These are phyloP conservation scores for Sinocyclocheilus anshuiensis DNA, from an alignment of 2,113 vertebrate genomes.

Conservation along the genomic window DNA sequence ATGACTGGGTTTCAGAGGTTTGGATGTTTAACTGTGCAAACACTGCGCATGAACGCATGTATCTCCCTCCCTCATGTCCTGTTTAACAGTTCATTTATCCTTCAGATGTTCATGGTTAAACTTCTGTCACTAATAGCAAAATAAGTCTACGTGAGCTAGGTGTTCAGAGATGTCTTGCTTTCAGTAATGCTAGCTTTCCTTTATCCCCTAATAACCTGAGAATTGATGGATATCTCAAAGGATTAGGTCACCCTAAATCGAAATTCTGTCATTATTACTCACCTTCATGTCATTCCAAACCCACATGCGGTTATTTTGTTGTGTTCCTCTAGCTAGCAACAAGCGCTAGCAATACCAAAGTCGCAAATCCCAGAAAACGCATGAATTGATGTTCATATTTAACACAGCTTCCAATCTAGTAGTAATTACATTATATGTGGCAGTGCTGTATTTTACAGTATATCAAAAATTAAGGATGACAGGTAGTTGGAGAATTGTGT, in stretches of 20 bases:
- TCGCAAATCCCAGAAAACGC: background rate
- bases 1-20: slow-evolving; percentile 41
- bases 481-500: background rate
- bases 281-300: background rate
- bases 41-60: background rate
- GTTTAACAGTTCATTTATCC: slow-evolving; percentile 41
- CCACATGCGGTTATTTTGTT: background rate
- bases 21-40: slow-evolving; percentile 40
- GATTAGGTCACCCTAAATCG: slow-evolving; percentile 11
- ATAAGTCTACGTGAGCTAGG: slow-evolving; percentile 11
- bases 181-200: background rate
- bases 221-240: background rate
- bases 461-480: background rate
- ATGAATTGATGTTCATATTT: background rate
- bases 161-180: background rate
- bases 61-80: background rate
- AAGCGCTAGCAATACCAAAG: background rate
- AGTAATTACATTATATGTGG: background rate
- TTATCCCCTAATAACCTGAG: slow-evolving; percentile 4
- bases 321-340: background rate
- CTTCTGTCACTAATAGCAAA: slow-evolving; percentile 43
- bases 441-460: background rate
- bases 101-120: slow-evolving; percentile 34
- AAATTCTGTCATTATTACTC: background rate
- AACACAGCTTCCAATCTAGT: background rate